Base-by-base conservation (phyloP, 2,113 vertebrate species). In the Eulemur rufifrons region DNA sequence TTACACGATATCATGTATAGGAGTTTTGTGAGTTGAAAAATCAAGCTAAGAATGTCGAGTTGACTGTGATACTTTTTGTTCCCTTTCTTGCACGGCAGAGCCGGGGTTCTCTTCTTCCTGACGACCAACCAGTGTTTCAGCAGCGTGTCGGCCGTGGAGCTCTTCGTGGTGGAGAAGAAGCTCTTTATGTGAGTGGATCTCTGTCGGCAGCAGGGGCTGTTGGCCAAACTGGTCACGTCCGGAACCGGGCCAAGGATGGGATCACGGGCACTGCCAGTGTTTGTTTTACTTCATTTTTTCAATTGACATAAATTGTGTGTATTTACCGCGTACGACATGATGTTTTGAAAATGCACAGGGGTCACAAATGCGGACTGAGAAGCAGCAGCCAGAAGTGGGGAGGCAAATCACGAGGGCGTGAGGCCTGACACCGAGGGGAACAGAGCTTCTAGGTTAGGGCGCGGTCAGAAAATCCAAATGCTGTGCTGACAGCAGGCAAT, bases 101-200 rank as follows among this genome's bases (percentile, higher is more conserved):
- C 99, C 3, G 99, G 99, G 0, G 98, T 99, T 0, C 98, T 99
- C 69, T 99, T 99, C 98, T 99, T 99, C 95, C 94, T 99, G 95
- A 99, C 98, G 0, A 99, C 99, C n/a, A 99, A 99, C 93, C 99
- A 99, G 98, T 99, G 99, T 84, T 99, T 99, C 98, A 98, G 98
- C 96, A 99, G 99, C 0, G 34, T 99, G 82, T 99, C 99, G 0
- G 98, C 99, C 0, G 98, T 99, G 45, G 99, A 99, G 64, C 99
- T 99, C 94, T 99, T 99, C 7, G 98, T 99, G 78, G 81, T 98
- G 0, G 99, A 99, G 97, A 99, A 99, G 86, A 99, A 99, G 91
- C 98, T 99, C 89, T 99, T 99, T 94, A 99, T 96, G 99, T 99
- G 97, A 98, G 99, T 99, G 69, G 42, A 84, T 12, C 3, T n/a